A percentile compares a stretch with the other conserved stretches of the same genome.
These are phyloP conservation scores for Cantharis flavilabris DNA, from an alignment of 2,888 invertebrate species.

Conservation along the genomic window DNA sequence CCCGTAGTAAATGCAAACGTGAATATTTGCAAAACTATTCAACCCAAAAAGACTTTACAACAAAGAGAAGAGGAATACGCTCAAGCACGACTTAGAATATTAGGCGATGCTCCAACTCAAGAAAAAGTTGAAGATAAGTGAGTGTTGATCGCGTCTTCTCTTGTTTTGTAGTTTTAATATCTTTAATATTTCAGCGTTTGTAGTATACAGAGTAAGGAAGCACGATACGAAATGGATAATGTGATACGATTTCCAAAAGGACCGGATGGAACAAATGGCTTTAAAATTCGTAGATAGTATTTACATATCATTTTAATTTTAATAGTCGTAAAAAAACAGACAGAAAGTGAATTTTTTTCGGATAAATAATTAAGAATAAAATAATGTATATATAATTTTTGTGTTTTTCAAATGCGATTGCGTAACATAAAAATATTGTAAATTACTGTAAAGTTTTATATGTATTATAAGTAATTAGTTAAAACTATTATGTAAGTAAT, in stretches of 20 bases:
- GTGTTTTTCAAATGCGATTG: not conserved
- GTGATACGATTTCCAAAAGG: conserved; percentile 77
- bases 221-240: conserved; percentile 44
- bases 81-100: conserved; percentile 85
- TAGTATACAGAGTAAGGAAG: conserved; percentile 48
- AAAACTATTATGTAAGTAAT: not conserved
- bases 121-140: conserved; percentile 73
- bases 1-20: conserved; percentile 58
- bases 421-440: not conserved
- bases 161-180: not conserved
- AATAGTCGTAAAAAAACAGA: not conserved
- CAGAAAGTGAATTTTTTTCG: conserved; percentile 1
- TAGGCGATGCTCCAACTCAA: conserved; percentile 83
- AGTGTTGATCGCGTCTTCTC: conserved; percentile 34
- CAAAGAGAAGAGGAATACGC: conserved; percentile 95
- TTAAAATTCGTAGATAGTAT: conserved; percentile 70
- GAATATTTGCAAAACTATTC: conserved; percentile 68
- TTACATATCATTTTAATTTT: conserved; percentile 7
- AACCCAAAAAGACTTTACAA: conserved; percentile 81
- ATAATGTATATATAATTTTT: not conserved
- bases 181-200: conserved; percentile 42
- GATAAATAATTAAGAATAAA: not conserved
- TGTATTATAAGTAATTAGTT: not conserved
- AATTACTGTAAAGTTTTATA: not conserved
- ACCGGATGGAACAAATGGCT: conserved; percentile 78